phyloP scores from a whole-genome alignment of 2,113 vertebrate genomes.

The Entomyzon cyanotis region DNA sequence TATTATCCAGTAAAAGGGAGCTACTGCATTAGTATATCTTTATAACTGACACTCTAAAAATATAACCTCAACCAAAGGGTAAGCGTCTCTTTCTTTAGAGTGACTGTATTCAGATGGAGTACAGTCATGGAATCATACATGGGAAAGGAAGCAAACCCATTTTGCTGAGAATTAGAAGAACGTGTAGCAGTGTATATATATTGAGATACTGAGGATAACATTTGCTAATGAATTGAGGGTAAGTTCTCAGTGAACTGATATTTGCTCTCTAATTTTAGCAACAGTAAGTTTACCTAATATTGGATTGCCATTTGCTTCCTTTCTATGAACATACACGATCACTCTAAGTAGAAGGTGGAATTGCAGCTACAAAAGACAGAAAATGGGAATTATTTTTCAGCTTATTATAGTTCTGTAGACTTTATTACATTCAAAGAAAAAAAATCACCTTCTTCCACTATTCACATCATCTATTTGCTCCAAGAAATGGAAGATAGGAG shows the following conservation, averaged over 20 bases:
- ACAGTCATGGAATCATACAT: neutral
- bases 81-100: neutral
- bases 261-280: neutral
- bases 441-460: neutral
- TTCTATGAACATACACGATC: neutral
- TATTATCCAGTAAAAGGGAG: constrained; percentile 56
- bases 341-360: neutral
- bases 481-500: neutral
- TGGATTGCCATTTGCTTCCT: neutral
- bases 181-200: neutral
- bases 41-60: constrained; percentile 54
- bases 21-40: constrained; percentile 49
- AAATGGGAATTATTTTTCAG: neutral
- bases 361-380: neutral
- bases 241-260: neutral
- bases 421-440: neutral
- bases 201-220: neutral
- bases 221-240: neutral
- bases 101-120: neutral
- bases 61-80: constrained; percentile 33
- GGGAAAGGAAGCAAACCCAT: neutral
- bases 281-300: neutral
- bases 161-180: neutral
- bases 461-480: neutral
- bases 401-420: neutral